Conservation (phyloP, 1,140 invertebrate species). For the Drosophila sechellia region DNA sequence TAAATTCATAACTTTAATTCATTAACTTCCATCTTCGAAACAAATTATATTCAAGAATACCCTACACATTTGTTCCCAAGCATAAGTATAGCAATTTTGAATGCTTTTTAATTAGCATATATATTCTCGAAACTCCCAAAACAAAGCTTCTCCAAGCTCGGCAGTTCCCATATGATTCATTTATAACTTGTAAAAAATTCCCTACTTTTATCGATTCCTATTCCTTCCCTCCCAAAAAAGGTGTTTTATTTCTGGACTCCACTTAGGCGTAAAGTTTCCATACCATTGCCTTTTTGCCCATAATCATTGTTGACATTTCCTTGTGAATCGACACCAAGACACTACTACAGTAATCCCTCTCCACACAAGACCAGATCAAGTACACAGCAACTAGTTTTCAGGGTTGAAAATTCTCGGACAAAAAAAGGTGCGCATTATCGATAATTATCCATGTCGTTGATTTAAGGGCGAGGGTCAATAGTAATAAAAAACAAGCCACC, state of each 20-base stretch:
- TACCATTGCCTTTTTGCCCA: slow-evolving; percentile 44
- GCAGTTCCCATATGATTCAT: slow-evolving; percentile 10
- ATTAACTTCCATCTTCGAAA: not conserved
- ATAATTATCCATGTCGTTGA: slow-evolving; percentile 22
- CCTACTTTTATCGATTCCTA: slow-evolving; percentile 28
- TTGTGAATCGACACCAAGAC: slow-evolving; percentile 24
- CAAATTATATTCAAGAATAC: too few relatives aligned
- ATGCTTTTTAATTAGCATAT: not conserved
- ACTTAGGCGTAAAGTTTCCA: slow-evolving; percentile 53
- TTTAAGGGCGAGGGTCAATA: slow-evolving; percentile 13
- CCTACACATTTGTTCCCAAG: too few relatives aligned
- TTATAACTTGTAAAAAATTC: not conserved
- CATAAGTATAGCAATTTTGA: not conserved
- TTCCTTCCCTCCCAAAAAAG: slow-evolving; percentile 12
- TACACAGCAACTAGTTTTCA: slow-evolving; percentile 57
- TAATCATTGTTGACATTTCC: slow-evolving; percentile 64
- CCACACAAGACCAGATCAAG: slow-evolving; percentile 59
- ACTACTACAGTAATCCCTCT: slow-evolving; percentile 16
- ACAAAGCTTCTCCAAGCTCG: not conserved
- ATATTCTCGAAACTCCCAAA: not conserved
- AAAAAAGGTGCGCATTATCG: slow-evolving; percentile 47
- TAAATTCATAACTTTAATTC: slow-evolving; percentile 13
- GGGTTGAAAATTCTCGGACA: slow-evolving; percentile 10
- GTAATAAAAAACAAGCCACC: slow-evolving; percentile 14
- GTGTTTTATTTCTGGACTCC: slow-evolving; percentile 33